A percentile compares a stretch with the other conserved stretches of the same genome.
These are phyloP conservation scores for Eupeodes luniger DNA, from an alignment of 2,888 invertebrate species.

Conservation along the genomic window DNA sequence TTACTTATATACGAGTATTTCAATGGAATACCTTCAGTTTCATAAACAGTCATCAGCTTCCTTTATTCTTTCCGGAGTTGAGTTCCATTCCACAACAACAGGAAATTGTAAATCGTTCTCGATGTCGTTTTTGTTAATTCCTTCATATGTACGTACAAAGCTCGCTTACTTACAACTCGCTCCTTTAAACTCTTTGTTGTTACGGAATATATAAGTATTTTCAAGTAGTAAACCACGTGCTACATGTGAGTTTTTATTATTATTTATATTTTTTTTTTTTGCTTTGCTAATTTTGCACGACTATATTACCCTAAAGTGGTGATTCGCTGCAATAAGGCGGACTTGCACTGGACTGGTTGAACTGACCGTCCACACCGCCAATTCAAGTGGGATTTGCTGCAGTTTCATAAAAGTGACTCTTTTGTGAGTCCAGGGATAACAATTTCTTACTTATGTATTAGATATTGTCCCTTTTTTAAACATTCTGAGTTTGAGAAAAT, in stretches of 20 bases:
- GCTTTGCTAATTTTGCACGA: slow-evolving; percentile 3
- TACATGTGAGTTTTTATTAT: slow-evolving; percentile 35
- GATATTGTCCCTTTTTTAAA: not conserved
- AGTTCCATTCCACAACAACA: slow-evolving; percentile 62
- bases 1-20: slow-evolving; percentile 15
- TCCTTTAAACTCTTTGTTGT: slow-evolving; percentile 39
- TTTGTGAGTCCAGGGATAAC: not conserved
- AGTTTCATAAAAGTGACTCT: slow-evolving; percentile 29
- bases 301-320: slow-evolving; percentile 10
- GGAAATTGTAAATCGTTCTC: slow-evolving; percentile 74
- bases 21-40: slow-evolving; percentile 44
- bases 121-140: slow-evolving; percentile 46
- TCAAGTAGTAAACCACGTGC: slow-evolving; percentile 71
- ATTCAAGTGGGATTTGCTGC: slow-evolving; percentile 15
- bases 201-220: slow-evolving; percentile 12
- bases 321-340: slow-evolving; percentile 21
- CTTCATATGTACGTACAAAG: not conserved
- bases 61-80: slow-evolving; percentile 62
- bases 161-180: slow-evolving; percentile 14
- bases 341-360: slow-evolving; percentile 10
- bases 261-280: not conserved
- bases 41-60: slow-evolving; percentile 38
- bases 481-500: too few relatives aligned
- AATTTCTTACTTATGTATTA: not conserved
- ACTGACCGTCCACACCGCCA: slow-evolving; percentile 22